These are phyloP conservation scores for Parthenolecanium corni DNA, from an alignment of 2,888 invertebrate genomes.

Conservation along the genomic window DNA sequence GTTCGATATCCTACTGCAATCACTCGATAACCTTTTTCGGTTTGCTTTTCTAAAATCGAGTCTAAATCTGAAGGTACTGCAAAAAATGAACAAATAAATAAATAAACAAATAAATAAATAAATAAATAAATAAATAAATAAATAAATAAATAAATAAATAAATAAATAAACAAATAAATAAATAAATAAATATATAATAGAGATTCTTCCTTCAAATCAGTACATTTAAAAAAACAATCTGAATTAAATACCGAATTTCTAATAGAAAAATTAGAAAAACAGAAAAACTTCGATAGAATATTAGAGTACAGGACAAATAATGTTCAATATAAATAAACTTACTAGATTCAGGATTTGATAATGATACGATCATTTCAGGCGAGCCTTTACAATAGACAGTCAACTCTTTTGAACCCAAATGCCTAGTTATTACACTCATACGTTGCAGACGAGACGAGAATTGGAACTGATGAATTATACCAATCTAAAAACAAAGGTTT, in stretches of 20 bases:
- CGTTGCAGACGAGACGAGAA: slow-evolving; percentile 46
- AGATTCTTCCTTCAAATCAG: too few species aligned
- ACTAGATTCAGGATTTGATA: slow-evolving; percentile 41
- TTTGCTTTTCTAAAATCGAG: slow-evolving; percentile 56
- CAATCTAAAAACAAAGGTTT: slow-evolving; percentile 35
- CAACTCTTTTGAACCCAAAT: slow-evolving; percentile 36
- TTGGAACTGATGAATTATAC: slow-evolving; percentile 46
- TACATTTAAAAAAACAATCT: neutral
- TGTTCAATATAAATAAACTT: neutral
- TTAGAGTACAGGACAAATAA: too few species aligned
- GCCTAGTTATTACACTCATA: slow-evolving; percentile 45
- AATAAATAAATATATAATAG: too few species aligned
- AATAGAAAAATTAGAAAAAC: too few species aligned
- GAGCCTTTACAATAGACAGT: slow-evolving; percentile 46
- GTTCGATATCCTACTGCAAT: slow-evolving; percentile 63
- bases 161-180: too few species aligned
- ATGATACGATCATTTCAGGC: slow-evolving; percentile 45
- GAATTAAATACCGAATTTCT: neutral
- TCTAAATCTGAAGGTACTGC: slow-evolving; percentile 54
- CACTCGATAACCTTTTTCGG: slow-evolving; percentile 71
- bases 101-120: too few species aligned
- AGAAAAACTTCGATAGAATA: too few species aligned
- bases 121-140: neutral
- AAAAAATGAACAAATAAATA: neutral
- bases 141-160: too few species aligned